Evolutionary conservation across 2,113 vertebrate genomes (phyloP).

Genomic region (Canis aureus): DNA sequence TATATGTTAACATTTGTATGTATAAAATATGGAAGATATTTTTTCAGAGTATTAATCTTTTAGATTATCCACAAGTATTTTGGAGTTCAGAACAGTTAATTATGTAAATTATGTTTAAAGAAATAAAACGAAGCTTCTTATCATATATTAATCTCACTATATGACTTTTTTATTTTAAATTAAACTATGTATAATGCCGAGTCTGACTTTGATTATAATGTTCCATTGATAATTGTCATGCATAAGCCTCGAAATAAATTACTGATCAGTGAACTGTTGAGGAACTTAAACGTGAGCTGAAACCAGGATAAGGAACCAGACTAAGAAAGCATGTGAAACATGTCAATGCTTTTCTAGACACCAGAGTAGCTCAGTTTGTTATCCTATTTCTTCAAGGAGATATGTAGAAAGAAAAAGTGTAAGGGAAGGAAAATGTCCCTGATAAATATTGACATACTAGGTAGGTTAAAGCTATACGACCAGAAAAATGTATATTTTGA

Average conservation of each 20-base stretch:
- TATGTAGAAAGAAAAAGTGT: slow-evolving; percentile 1
- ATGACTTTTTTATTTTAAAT: slow-evolving; percentile 87
- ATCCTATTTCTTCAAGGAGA: neutral
- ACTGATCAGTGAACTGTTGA: slow-evolving; percentile 92
- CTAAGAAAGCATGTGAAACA: slow-evolving; percentile 72
- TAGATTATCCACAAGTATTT: slow-evolving; percentile 72
- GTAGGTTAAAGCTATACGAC: neutral
- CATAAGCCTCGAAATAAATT: slow-evolving; percentile 92
- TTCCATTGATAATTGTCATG: slow-evolving; percentile 92
- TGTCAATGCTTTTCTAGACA: slow-evolving; percentile 66
- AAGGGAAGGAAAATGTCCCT: neutral
- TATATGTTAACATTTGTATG: neutral
- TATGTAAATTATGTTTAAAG: slow-evolving; percentile 38
- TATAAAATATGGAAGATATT: slow-evolving; percentile 12
- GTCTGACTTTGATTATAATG: slow-evolving; percentile 89
- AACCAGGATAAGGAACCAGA: slow-evolving; percentile 86
- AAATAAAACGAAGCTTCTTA: slow-evolving; percentile 68
- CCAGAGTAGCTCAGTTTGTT: slow-evolving; percentile 34
- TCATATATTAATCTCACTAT: slow-evolving; percentile 84
- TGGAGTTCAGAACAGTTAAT: slow-evolving; percentile 53
- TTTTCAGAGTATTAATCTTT: slow-evolving; percentile 75
- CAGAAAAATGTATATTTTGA: neutral
- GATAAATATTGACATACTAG: neutral
- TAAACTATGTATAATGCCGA: slow-evolving; percentile 78
- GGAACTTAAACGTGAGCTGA: slow-evolving; percentile 87